Conservation (phyloP, 1,140 invertebrate species). For the Bombus soroeensis region DNA sequence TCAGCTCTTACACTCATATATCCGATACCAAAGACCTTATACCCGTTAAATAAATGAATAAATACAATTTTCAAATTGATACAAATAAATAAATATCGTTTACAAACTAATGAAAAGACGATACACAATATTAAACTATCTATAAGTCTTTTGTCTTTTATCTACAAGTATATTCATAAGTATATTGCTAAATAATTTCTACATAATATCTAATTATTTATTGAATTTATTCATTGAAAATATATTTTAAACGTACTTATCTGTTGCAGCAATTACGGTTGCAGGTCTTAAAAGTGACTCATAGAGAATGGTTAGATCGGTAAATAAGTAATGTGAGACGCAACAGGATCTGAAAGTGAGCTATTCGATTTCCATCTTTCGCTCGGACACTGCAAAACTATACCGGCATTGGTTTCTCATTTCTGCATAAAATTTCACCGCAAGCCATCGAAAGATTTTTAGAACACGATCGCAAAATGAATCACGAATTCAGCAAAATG, state of each 20-base stretch:
- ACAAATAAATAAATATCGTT: no score
- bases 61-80: not conserved
- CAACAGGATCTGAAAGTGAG: conserved; percentile 71
- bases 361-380: conserved; percentile 60
- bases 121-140: not conserved
- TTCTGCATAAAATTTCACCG: not conserved
- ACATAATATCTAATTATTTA: not conserved
- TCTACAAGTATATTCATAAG: not conserved
- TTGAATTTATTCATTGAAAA: not conserved
- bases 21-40: no score
- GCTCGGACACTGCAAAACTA: not conserved
- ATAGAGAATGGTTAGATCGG: conserved; percentile 40
- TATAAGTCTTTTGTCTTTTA: not conserved
- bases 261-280: conserved; percentile 27
- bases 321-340: conserved; percentile 55
- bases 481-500: no score
- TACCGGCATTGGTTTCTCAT: not conserved
- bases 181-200: not conserved
- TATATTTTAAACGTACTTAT: not conserved
- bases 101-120: no score
- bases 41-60: no score
- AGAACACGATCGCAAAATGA: not conserved
- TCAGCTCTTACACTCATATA: no score
- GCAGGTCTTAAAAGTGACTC: conserved; percentile 52
- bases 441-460: not conserved